Evolutionary conservation across 2,113 vertebrate species (phyloP).

Genomic region (Phalacrocorax brasilianus): DNA sequence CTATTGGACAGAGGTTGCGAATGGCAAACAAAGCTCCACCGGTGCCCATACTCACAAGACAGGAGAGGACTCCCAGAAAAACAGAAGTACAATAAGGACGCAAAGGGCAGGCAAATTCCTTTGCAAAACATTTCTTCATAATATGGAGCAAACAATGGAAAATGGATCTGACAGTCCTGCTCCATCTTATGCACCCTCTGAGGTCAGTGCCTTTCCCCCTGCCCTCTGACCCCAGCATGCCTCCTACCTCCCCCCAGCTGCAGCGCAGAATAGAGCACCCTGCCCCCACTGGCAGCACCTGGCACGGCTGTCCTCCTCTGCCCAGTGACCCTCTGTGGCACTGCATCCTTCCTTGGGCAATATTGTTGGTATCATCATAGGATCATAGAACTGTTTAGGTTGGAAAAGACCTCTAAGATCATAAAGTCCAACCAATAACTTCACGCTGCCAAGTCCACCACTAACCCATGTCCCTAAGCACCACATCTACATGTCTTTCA

Average conservation of each 20-base stretch:
- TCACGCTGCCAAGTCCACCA: too few relatives aligned
- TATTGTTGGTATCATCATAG: not conserved
- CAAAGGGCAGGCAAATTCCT: not conserved
- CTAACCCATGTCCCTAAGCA: too few relatives aligned
- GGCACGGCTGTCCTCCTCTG: not conserved
- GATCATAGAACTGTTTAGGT: too few relatives aligned
- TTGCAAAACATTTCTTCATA: not conserved
- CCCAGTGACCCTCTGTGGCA: not conserved
- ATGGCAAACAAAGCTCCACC: not conserved
- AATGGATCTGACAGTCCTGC: not conserved
- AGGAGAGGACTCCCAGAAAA: not conserved
- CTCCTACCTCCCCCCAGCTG: not conserved
- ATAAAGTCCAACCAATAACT: too few relatives aligned
- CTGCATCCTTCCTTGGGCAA: not conserved
- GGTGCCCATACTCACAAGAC: fast-evolving
- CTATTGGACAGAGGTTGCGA: not conserved
- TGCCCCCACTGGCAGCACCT: too few relatives aligned
- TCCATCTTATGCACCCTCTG: fast-evolving
- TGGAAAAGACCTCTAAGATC: too few relatives aligned
- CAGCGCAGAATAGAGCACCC: fast-evolving
- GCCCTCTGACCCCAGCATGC: too few relatives aligned
- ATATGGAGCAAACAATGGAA: not conserved
- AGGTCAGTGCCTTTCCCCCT: not conserved
- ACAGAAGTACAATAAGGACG: not conserved
- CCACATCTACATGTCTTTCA: too few relatives aligned